Base-by-base conservation (phyloP, 2,888 invertebrate genomes). In the Latheticus oryzae region DNA sequence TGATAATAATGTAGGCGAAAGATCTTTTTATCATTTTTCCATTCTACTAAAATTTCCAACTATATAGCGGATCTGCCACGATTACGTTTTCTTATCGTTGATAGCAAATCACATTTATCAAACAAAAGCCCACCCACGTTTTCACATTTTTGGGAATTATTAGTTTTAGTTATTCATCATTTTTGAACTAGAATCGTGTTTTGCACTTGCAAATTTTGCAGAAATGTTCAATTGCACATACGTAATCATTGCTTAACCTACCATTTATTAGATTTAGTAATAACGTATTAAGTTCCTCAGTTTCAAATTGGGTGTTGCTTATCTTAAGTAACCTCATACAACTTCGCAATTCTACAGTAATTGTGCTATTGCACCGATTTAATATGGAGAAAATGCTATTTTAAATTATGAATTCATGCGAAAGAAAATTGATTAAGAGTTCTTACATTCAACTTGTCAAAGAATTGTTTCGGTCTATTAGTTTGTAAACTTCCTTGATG, bases 231-330 rank as follows among this genome's bases (percentile, higher is more conserved):
- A 24, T 55, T 51, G 35, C 53, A 47, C 15, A 47, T 11, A 51
- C 47, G 53, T 58, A 52, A 53, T 40, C 16, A 8, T 58, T 58
- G 53, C 58, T 33, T 53, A 58, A 58, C 57, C 42, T 24, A 43
- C 45, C 47, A 47, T 58, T 58, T 58, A 58, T 53, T 52, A 57
- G 48, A 35, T 58, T 58, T 58, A 50, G 58, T 58, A 58, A 58
- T 58, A 58, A 47, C 53, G 53, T 47, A 53, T 58, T 53, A 58
- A 53, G 52, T 58, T 58, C 58, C 37, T 52, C 50, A 33, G 56
- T 43, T 56, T 56, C 50, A 42, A 58, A 58, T 47, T 53, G 58
- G 53, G 58, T 58, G 58, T 58, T 50, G 58, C 53, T 58, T 58
- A 58, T 58, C 58, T 58, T 58, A 58, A 58, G 58, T 58, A 58